These are phyloP conservation scores for Stichopus chloronotus DNA, from an alignment of 35 echinoderm and acorn worm species.

Conservation along the genomic window DNA sequence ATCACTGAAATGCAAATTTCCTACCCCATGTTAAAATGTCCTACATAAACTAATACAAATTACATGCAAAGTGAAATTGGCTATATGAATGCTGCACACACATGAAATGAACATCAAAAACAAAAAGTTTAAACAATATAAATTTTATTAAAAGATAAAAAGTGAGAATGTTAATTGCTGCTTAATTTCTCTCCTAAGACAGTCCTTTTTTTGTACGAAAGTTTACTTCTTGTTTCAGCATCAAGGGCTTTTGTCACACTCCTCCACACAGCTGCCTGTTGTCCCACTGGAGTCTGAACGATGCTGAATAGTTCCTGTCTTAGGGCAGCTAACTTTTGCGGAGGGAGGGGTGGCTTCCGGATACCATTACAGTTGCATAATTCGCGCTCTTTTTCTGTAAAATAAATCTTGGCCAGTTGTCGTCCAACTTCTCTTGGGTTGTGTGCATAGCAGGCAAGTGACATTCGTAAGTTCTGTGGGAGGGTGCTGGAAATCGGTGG, in stretches of 20 bases:
- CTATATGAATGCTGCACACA: no score
- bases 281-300: not conserved
- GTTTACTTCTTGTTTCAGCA: not conserved
- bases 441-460: constrained; percentile 21
- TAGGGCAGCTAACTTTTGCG: not conserved
- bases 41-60: no score
- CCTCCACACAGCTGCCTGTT: not conserved
- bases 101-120: no score
- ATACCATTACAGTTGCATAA: constrained; percentile 10
- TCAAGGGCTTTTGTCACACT: not conserved
- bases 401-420: constrained; percentile 14
- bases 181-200: not conserved
- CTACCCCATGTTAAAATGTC: no score
- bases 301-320: constrained; percentile 24
- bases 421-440: constrained; percentile 25
- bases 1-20: no score
- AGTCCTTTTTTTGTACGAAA: not conserved
- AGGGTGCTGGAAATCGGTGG: not conserved
- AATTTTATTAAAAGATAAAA: not conserved
- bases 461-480: constrained; percentile 14
- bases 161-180: not conserved
- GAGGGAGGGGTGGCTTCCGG: constrained; percentile 28
- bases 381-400: not conserved
- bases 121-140: no score
- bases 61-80: no score